Conservation (phyloP, 2,888 invertebrate species). For the Plagiodera versicolora region DNA sequence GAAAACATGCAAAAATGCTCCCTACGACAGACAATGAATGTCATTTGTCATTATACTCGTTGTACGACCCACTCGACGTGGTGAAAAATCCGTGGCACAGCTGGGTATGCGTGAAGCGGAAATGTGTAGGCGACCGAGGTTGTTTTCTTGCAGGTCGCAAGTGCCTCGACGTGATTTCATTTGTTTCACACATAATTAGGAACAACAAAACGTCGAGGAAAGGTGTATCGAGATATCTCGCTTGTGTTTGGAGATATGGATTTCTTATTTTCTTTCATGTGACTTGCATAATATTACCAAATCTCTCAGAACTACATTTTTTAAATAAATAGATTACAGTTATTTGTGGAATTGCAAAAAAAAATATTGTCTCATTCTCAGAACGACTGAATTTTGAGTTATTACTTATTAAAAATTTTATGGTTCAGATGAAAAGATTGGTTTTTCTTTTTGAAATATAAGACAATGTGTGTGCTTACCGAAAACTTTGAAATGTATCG, state of each 20-base stretch:
- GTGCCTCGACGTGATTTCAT: background rate
- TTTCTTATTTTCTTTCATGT: no score
- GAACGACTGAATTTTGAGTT: no score
- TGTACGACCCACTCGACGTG: background rate
- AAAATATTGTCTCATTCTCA: no score
- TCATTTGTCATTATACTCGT: background rate
- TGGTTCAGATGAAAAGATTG: no score
- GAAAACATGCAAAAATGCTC: background rate
- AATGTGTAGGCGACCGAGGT: conserved; percentile 17
- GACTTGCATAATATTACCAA: no score
- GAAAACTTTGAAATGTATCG: conserved; percentile 66
- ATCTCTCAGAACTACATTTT: no score
- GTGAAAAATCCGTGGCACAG: background rate
- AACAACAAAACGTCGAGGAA: background rate
- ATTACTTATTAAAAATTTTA: no score
- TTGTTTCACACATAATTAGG: background rate
- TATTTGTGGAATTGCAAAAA: no score
- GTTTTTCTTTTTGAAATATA: no score
- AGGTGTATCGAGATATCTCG: no score
- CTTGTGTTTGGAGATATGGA: no score
- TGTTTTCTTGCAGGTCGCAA: background rate
- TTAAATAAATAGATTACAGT: no score
- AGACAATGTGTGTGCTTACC: conserved; percentile 64
- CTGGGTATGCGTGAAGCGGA: conserved; percentile 11
- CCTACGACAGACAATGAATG: background rate